These are phyloP conservation scores for Campylomormyrus tamandua DNA, from an alignment of 2,113 vertebrate genomes.

Conservation along the genomic window DNA sequence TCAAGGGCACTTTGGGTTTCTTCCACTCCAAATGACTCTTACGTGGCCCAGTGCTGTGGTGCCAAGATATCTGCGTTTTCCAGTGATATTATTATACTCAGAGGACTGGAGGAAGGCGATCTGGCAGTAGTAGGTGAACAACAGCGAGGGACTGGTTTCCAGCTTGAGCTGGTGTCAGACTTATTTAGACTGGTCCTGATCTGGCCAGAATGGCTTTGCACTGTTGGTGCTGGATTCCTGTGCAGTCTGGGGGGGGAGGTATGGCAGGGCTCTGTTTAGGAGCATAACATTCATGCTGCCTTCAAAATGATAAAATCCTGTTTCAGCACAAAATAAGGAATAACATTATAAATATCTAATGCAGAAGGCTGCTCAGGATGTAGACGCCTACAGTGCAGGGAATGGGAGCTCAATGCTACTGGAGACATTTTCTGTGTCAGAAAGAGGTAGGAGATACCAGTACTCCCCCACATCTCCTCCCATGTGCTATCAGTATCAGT, in stretches of 20 bases:
- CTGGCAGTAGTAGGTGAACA: neutral
- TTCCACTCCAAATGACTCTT: neutral
- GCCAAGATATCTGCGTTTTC: neutral
- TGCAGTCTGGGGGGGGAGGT: neutral
- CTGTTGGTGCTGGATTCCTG: neutral
- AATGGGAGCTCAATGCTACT: neutral
- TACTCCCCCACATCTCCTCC: neutral
- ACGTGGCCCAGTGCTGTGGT: neutral
- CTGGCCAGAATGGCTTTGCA: neutral
- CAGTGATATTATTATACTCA: conserved; percentile 2
- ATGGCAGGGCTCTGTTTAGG: neutral
- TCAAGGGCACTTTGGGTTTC: neutral
- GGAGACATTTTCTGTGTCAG: neutral
- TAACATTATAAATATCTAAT: conserved; percentile 2
- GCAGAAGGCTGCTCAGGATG: neutral
- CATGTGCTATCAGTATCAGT: neutral
- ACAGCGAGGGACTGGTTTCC: neutral
- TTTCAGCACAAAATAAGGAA: neutral
- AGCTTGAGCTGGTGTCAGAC: neutral
- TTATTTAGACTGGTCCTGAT: neutral
- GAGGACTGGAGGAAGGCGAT: neutral
- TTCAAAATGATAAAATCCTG: neutral
- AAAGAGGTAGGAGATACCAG: neutral
- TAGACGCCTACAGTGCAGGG: neutral
- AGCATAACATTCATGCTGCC: neutral